Percentiles rank a stretch among this genome's conserved stretches.
Conservation (phyloP, 2,888 invertebrate genomes). For the Aphidius colemani region DNA sequence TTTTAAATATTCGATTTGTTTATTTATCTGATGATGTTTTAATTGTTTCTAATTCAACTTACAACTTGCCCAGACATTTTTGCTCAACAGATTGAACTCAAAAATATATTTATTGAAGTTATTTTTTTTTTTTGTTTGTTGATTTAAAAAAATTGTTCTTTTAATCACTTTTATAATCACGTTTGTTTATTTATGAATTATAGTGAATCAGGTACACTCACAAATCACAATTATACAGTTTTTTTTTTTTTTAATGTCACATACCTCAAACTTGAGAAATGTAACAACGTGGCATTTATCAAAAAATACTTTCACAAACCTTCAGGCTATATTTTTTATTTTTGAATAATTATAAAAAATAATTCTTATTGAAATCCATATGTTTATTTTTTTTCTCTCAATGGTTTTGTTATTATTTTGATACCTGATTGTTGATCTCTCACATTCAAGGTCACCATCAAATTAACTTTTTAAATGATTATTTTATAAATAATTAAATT, state of each 20-base stretch:
- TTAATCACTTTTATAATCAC: no score
- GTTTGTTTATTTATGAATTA: no score
- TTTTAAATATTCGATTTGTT: background rate
- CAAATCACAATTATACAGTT: no score
- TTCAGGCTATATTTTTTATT: background rate
- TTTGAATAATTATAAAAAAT: background rate
- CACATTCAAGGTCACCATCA: background rate
- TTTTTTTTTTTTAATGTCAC: conserved; percentile 3
- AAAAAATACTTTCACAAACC: conserved; percentile 39
- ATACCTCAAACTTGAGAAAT: conserved; percentile 28
- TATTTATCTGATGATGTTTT: no score
- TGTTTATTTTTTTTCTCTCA: background rate
- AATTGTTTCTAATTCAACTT: background rate
- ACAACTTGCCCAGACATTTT: conserved; percentile 3
- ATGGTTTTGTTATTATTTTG: background rate
- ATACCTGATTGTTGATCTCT: background rate
- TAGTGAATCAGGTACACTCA: no score
- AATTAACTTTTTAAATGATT: background rate
- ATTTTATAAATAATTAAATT: no score
- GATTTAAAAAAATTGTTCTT: no score
- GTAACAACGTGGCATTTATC: conserved; percentile 38
- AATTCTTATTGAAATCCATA: background rate
- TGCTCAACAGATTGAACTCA: no score
- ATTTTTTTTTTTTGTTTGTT: conserved; percentile 17
- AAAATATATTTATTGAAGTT: conserved; percentile 23